Evolutionary conservation across 1,140 invertebrate genomes (phyloP), one percentile per base, ranked within the genome.

Genomic region (Drosophila sp.): DNA sequence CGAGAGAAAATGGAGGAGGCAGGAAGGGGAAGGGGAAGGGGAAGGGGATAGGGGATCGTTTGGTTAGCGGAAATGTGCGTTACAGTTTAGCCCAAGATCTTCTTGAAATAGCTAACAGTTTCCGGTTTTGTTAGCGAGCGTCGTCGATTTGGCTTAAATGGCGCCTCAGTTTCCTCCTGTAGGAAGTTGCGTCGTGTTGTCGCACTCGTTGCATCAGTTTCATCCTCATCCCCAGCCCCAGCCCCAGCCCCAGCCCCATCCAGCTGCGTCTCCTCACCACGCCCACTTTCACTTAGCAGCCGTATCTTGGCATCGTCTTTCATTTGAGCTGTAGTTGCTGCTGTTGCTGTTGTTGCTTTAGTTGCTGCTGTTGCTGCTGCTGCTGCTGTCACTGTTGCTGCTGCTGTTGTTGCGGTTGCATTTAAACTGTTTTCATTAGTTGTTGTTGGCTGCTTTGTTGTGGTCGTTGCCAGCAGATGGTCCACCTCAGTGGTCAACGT

Each of bases 71-170:
- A 78, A 78, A 76, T 87, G 74, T 76, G 79, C 71, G 59, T 58
- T 82, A 58, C 69, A 59, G 61, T 45, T 72, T 92, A 92, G 70
- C 91, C 91, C 75, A 92, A 77, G 72, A 92, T 90, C 86, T 92
- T 92, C 79, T 92, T 92, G 70, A 92, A 89, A 72, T 92, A 92
- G 76, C 89, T 91, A 73, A 82, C 80, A 43, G 91, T 92, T 84
- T 92, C 91, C 72, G 90, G 90, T 58, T 92, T 92, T 69, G 90
- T 92, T 36, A 92, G 82, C 46, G 84, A 89, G 50, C 91, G 91
- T 77, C 80, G 82, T 70, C 91, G 91, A 82, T 92, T 92, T 45
- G 91, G 91, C 67, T 90, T 90, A 71, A 87, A 92, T 75, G 81
- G 90, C 71, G 78, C 78, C 70, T 91, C 90, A 36, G 91, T 91